Evolutionary conservation across 2,113 vertebrate genomes (phyloP), one percentile per base, ranked within the genome.

Genomic region (Platichthys stellatus): DNA sequence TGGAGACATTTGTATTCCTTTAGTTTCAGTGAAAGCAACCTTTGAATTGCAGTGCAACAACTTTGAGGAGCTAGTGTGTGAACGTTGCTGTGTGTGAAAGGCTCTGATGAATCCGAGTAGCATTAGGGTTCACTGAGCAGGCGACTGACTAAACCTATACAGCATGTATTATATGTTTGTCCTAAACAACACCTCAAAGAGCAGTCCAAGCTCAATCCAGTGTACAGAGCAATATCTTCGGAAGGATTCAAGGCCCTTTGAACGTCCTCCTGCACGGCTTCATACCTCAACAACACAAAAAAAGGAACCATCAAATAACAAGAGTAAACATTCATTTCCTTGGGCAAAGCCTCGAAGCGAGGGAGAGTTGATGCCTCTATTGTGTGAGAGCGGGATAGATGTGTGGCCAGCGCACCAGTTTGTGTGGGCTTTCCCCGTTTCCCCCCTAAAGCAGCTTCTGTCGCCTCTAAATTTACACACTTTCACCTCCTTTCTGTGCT

Each of bases 271-370:
- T 17, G 35, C 59, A 40, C 18, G 8, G 40, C 9, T 66, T 61
- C n/a, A 31, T 21, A 69, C 9, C 21, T 58, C 15, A 61, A 57
- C 57, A 71, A 62, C 45, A 81, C 40, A 84, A 77, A 69, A 43
- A 43, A 62, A 70, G 82, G 77, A 83, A 74, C 70, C 68, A 69
- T 68, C 26, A 65, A 69, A 80, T 58, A 70, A 81, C 13, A 45
- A 67, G 75, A 77, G 74, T 60, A 81, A 78, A 81, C 80, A 73
- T 75, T 72, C 9, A 69, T 80, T 80, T 85, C 79, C 79, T 80
- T 21, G 51, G 18, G 61, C 40, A 63, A 76, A 78, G 66, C 71
- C 56, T 64, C 40, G 49, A 20, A 81, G 60, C 11, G 3, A 71
- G 73, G 73, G 57, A 65, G 60, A 66, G 57, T 49, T 65, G 71